Evolutionary conservation across 2,797 vertebrate species (phyloP), one percentile per base, ranked within the genome.

Genomic region (Huso huso): DNA sequence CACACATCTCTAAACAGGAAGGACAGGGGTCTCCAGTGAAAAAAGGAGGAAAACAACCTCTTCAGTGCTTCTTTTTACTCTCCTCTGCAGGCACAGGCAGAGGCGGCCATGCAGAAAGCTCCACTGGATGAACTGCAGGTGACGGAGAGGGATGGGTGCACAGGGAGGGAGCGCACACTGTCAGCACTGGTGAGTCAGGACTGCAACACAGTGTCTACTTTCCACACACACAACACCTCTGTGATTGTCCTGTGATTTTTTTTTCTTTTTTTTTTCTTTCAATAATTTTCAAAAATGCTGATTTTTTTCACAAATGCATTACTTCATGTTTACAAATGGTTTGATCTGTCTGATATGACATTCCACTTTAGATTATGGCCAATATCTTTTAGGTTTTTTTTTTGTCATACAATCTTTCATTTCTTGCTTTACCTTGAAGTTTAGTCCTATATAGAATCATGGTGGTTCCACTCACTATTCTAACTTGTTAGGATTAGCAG

Each of bases 51-150:
- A 37, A 37, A 37, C 5, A 37, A 37, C 37, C 37, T 37, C 37
- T 37, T 5, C 1, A 18, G 37, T 55, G 23, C 23, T 61, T 23
- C 55, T 49, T 65, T 53, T 55, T 48, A 51, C 18, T 11, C 68
- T 49, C 57, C 6, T 62, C n/a, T 66, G 37, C 37, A n/a, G 15
- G 69, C 62, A 64, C 63, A 71, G 69, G 75, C 13, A 48, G 86
- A 88, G 87, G 86, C 86, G 23, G 75, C 80, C 66, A 79, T 77
- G 12, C 51, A 12, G 62, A 77, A 57, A 0, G 75, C 94, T 75
- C 94, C 95, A 0, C 82, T 97, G 84, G 93, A 97, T 63, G 90
- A 95, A 71, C 88, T 89, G 74, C 92, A 93, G 81, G 85, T 92
- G 74, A 93, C 88, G 0, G 87, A 90, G 74, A 79, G 74, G n/a